Evolutionary conservation across 1,140 invertebrate genomes (phyloP).

Genomic region (Ectropis grisescens): DNA sequence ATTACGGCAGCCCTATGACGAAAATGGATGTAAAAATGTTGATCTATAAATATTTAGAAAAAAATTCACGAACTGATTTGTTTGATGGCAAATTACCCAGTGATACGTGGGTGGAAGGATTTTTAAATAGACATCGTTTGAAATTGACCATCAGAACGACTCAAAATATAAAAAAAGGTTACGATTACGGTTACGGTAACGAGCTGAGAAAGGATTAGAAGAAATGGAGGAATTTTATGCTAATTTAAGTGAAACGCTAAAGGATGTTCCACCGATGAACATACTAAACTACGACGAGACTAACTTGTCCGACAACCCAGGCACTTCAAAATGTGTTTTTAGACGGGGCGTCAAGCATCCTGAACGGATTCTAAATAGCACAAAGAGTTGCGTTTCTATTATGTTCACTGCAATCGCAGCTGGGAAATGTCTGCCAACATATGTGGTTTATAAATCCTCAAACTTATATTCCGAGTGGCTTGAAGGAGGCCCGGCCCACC

Average conservation of each 20-base stretch:
- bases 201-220: not conserved
- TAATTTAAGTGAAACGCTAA: not conserved
- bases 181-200: too few species aligned
- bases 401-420: slow-evolving; percentile 35
- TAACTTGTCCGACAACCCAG: slow-evolving; percentile 47
- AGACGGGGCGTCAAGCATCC: slow-evolving; percentile 25
- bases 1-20: not conserved
- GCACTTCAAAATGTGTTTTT: slow-evolving; percentile 12
- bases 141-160: too few species aligned
- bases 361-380: slow-evolving; percentile 32
- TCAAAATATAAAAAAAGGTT: too few species aligned
- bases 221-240: not conserved
- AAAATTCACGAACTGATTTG: too few species aligned
- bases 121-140: too few species aligned
- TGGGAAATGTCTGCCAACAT: slow-evolving; percentile 26
- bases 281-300: slow-evolving; percentile 56
- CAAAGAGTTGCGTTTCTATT: slow-evolving; percentile 31
- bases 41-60: too few species aligned
- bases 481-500: not conserved
- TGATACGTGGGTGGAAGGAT: too few species aligned
- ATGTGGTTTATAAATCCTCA: slow-evolving; percentile 37
- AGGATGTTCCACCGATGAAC: not conserved
- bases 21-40: too few species aligned
- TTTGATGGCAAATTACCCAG: too few species aligned
- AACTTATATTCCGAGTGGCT: slow-evolving; percentile 1